Evolutionary conservation across 1,140 invertebrate genomes (phyloP), one percentile per base, ranked within the genome.

Genomic region (Streblospio benedicti): DNA sequence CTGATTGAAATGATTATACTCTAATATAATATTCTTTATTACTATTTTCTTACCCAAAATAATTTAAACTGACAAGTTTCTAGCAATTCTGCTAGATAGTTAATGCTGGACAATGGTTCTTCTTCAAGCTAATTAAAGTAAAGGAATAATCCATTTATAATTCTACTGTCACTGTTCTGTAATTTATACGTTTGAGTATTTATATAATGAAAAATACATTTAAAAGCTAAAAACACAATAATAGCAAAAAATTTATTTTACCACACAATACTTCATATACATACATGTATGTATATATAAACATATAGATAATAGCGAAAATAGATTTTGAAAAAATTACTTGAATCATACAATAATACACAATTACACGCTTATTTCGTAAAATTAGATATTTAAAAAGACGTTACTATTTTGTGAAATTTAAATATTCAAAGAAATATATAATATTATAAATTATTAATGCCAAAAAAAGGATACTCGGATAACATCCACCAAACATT

Each of bases 31-130:
- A n/a, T n/a, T n/a, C n/a, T n/a, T n/a, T n/a, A n/a, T 32, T 28
- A 57, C 44, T n/a, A 45, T 45, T 30, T 49, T 64, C 69, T 65
- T 71, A 80, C 76, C 93, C 93, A 97, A 76, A 96, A 95, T 57
- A 87, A 78, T 66, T 87, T 85, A 75, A 98, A 97, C 66, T 95
- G 88, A 73, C 93, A 95, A 54, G 89, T 88, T 78, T 97, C 94
- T 69, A 97, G 77, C 60, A 93, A 85, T 68, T 96, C 87, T 38
- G 91, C 91, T 64, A 97, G 79, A 65, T 88, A 86, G 66, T 93
- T 87, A 43, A 97, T 91, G 70, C 88, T 86, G 68, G 84, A 83
- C 27, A 97, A 87, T 45, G 87, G 85, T 61, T 87, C 84, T 73
- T 92, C 86, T 68, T 86, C 83, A 71, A 91, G 84, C 89, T 92